These are phyloP conservation scores for Malurus splendens DNA, from an alignment of 2,797 vertebrate species.

Conservation along the genomic window DNA sequence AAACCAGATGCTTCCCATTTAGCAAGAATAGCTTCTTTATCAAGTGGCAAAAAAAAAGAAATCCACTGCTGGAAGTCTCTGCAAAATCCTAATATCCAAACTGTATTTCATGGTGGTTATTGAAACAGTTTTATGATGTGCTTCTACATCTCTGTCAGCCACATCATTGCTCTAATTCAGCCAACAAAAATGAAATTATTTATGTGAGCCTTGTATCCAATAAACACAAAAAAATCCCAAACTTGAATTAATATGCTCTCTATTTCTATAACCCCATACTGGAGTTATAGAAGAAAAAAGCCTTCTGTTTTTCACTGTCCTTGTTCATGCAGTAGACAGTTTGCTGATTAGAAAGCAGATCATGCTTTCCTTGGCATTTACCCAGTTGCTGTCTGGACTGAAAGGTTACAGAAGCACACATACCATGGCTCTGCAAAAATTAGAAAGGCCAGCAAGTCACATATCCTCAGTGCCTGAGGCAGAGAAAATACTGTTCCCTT, in stretches of 20 bases:
- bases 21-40: not conserved
- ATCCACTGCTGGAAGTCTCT: not conserved
- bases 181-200: not conserved
- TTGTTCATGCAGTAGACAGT: not conserved
- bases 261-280: slow-evolving; percentile 7
- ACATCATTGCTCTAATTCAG: not conserved
- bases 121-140: not conserved
- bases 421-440: not conserved
- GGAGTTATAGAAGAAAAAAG: not conserved
- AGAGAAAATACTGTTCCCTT: slow-evolving; percentile 22
- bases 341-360: slow-evolving; percentile 37
- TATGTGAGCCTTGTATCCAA: not conserved
- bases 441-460: slow-evolving; percentile 1
- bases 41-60: not conserved
- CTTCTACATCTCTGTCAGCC: not conserved
- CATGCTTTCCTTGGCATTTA: slow-evolving; percentile 45
- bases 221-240: not conserved
- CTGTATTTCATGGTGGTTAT: not conserved
- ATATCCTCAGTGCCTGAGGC: not conserved
- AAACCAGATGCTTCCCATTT: not conserved
- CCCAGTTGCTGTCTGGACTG: slow-evolving; percentile 29
- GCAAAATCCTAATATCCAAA: not conserved
- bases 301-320: slow-evolving; percentile 17
- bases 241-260: not conserved
- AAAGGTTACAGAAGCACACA: slow-evolving; percentile 40